Conservation (phyloP, 2,888 invertebrate genomes). For the Callimorpha dominula region DNA sequence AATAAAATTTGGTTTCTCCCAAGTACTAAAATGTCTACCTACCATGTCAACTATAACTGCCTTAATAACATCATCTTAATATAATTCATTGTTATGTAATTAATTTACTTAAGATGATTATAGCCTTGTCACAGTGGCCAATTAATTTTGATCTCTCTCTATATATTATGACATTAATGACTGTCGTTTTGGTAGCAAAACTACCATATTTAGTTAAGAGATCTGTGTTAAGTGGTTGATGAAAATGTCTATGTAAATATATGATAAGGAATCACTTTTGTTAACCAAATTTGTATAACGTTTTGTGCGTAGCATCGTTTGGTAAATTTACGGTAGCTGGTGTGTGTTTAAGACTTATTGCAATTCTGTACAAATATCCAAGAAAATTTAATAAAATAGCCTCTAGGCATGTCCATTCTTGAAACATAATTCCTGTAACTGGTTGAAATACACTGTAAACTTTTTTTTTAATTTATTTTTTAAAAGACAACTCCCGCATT, state of each 20-base stretch:
- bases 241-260: constrained; percentile 2
- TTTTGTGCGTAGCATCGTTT: constrained; percentile 5
- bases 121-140: constrained; percentile 37
- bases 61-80: constrained; percentile 23
- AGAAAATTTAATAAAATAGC: too few species aligned
- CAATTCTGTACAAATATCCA: background rate
- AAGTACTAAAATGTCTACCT: constrained; percentile 23
- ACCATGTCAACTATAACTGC: constrained; percentile 38
- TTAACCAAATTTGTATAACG: constrained; percentile 2
- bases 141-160: constrained; percentile 37
- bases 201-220: background rate
- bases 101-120: constrained; percentile 42
- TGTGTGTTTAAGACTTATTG: constrained; percentile 5
- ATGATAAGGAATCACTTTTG: constrained; percentile 10
- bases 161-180: background rate
- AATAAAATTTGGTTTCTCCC: constrained; percentile 16
- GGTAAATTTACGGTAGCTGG: constrained; percentile 3
- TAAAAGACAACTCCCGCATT: too few species aligned
- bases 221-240: constrained; percentile 12
- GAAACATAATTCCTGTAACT: too few species aligned
- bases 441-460: too few species aligned
- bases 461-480: too few species aligned
- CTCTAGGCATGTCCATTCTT: too few species aligned
- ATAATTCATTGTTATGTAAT: constrained; percentile 39
- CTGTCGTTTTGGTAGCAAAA: background rate